These are phyloP conservation scores for Psittacula echo DNA, from an alignment of 2,797 vertebrate genomes.

Conservation along the genomic window DNA sequence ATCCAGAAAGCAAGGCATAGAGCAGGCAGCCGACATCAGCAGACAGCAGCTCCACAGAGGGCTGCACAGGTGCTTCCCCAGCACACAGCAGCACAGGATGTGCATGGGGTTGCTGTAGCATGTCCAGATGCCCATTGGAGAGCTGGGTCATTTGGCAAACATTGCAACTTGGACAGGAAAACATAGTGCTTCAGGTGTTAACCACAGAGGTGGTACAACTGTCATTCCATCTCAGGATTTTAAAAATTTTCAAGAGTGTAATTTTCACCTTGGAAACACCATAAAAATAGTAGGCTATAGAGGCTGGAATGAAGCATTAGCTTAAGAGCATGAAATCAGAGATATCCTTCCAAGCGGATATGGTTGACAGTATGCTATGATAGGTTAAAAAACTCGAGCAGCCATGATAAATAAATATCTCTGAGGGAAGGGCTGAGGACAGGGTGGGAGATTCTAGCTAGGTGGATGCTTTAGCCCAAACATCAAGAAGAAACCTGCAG, in stretches of 20 bases:
- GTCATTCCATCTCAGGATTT: background rate
- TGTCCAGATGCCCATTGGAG: background rate
- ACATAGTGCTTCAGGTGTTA: background rate
- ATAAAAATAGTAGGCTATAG: background rate
- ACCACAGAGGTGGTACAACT: background rate
- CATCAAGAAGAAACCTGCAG: background rate
- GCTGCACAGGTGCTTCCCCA: background rate
- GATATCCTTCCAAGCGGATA: background rate
- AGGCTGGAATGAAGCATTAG: background rate
- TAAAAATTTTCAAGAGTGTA: background rate
- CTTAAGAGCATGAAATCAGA: background rate
- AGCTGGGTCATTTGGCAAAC: background rate
- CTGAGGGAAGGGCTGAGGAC: background rate
- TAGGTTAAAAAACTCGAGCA: background rate
- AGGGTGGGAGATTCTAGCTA: background rate
- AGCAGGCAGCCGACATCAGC: background rate
- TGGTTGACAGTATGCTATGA: background rate
- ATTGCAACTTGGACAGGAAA: background rate
- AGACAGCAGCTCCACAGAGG: background rate
- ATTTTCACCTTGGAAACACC: background rate
- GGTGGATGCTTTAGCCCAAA: background rate
- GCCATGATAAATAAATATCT: background rate
- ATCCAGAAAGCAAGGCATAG: background rate
- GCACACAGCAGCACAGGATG: background rate
- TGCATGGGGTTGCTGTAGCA: rapidly evolving